Evolutionary conservation across 64 coral and sea anemone genomes (phyloP).

Genomic region (Montipora capricornis): DNA sequence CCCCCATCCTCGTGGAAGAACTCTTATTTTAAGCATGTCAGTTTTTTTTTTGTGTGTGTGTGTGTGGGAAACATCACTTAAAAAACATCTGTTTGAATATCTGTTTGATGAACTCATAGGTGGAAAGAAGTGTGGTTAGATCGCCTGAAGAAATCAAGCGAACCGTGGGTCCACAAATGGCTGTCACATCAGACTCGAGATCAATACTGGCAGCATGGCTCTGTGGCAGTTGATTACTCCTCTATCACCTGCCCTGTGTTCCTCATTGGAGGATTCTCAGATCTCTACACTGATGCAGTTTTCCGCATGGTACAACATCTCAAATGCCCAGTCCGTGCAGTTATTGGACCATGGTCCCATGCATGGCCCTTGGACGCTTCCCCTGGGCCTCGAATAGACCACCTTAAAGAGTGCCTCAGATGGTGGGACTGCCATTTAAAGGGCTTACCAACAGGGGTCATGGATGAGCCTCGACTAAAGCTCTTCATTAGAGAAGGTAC

Average conservation of each 20-base stretch:
- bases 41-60: too few relatives aligned
- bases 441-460: conserved; percentile 55
- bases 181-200: conserved; percentile 80
- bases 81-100: not conserved
- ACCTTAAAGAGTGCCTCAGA: conserved; percentile 57
- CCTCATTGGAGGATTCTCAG: conserved; percentile 80
- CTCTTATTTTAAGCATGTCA: too few relatives aligned
- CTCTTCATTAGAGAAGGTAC: conserved; percentile 78
- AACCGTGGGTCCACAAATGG: conserved; percentile 84
- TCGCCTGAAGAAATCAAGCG: conserved; percentile 50
- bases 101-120: conserved; percentile 9
- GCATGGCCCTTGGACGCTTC: conserved; percentile 51
- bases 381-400: conserved; percentile 72
- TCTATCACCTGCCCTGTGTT: conserved; percentile 67
- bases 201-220: conserved; percentile 84
- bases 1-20: too few relatives aligned
- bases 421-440: conserved; percentile 91
- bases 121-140: conserved; percentile 87
- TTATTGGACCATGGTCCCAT: conserved; percentile 88
- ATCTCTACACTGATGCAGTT: conserved; percentile 70
- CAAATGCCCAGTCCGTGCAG: conserved; percentile 51
- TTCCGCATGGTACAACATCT: conserved; percentile 88
- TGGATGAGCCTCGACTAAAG: conserved; percentile 69
- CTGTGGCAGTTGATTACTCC: conserved; percentile 77
- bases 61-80: not conserved